A percentile compares a stretch with the other conserved stretches of the same genome.
Evolutionary conservation across 1,140 invertebrate genomes (phyloP).

Genomic region (Paracyclopina nana): DNA sequence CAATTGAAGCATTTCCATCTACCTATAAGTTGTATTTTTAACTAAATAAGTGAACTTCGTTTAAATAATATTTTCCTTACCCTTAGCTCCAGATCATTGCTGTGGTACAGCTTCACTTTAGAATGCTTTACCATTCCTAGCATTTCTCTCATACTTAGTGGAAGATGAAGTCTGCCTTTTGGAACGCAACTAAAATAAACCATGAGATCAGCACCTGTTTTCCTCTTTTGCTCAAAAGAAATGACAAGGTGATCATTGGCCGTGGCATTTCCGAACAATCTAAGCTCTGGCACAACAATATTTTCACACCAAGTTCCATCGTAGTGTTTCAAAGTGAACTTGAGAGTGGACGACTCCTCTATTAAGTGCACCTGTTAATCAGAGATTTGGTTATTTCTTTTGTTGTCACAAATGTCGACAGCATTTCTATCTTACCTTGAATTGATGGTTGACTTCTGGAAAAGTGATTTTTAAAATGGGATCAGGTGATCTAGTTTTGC

Average conservation of each 20-base stretch:
- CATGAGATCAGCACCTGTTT: not conserved
- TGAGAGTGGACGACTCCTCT: slow-evolving; percentile 7
- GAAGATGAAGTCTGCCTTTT: not conserved
- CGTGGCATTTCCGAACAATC: not conserved
- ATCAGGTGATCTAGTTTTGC: not conserved
- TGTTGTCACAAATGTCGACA: not conserved
- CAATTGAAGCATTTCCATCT: not conserved
- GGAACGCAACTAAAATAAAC: slow-evolving; percentile 1
- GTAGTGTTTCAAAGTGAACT: not conserved
- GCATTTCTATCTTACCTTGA: not conserved
- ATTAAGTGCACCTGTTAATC: slow-evolving; percentile 6
- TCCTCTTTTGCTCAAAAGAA: not conserved
- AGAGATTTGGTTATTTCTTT: not conserved
- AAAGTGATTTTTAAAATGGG: slow-evolving; percentile 3
- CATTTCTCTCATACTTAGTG: not conserved
- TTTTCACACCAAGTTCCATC: slow-evolving; percentile 2
- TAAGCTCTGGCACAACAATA: not conserved
- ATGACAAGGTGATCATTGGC: not conserved
- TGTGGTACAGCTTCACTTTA: not conserved
- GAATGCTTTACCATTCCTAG: not conserved
- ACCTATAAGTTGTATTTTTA: not conserved
- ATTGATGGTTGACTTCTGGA: slow-evolving; percentile 9
- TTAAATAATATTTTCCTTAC: not conserved
- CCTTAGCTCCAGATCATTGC: slow-evolving; percentile 3
- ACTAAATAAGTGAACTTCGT: not conserved